Evolutionary conservation across 2,113 vertebrate species (phyloP).

Genomic region (Hyla sarda): DNA sequence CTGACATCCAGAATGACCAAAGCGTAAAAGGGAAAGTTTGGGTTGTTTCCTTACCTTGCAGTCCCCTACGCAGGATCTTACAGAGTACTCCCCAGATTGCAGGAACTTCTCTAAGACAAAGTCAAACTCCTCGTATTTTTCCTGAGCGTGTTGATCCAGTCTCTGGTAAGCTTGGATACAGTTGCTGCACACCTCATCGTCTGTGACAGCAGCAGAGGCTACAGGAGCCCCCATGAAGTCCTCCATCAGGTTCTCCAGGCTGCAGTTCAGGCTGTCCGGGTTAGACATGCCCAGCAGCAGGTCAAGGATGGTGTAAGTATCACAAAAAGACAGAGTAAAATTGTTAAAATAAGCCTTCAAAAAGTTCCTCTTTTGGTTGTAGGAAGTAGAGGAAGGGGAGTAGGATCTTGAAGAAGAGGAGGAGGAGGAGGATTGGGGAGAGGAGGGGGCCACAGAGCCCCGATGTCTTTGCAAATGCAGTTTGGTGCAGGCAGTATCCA

Average conservation of each 20-base stretch:
- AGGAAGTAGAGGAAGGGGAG: constrained; percentile 63
- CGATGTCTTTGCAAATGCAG: constrained; percentile 72
- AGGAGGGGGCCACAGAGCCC: constrained; percentile 67
- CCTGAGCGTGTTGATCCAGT: constrained; percentile 89
- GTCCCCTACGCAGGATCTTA: constrained; percentile 80
- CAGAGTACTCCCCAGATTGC: constrained; percentile 83
- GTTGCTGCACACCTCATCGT: constrained; percentile 79
- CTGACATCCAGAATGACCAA: not conserved
- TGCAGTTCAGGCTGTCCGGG: constrained; percentile 85
- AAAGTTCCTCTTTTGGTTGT: constrained; percentile 76
- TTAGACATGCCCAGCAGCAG: constrained; percentile 82
- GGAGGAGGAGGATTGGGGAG: constrained; percentile 65
- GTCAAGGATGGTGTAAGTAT: constrained; percentile 83
- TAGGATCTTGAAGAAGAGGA: constrained; percentile 63
- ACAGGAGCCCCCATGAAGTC: constrained; percentile 73
- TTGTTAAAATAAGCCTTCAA: constrained; percentile 83
- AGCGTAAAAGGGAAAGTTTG: too few relatives aligned
- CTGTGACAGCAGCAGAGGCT: constrained; percentile 72
- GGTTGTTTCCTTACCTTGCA: constrained; percentile 82
- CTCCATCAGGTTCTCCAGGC: constrained; percentile 77
- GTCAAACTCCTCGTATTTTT: constrained; percentile 90
- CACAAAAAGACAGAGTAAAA: constrained; percentile 85
- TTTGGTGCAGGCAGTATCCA: constrained; percentile 76
- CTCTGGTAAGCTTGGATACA: constrained; percentile 83
- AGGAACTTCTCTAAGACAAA: constrained; percentile 85